Conservation (phyloP, 2,113 vertebrate species). For the Melanocharis versteri region DNA sequence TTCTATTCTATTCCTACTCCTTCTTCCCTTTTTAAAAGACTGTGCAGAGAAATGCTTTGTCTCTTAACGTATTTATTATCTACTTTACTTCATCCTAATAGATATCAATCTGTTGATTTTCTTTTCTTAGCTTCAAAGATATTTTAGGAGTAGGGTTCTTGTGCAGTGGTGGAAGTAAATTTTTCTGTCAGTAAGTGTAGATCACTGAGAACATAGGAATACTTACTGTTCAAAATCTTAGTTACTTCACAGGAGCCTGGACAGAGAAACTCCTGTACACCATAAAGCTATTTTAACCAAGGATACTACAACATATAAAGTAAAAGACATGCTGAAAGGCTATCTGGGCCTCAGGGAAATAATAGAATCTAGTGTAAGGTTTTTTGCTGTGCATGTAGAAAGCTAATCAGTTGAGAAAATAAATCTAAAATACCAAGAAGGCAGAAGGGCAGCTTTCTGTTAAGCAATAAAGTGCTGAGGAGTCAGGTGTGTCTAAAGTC, state of each 20-base stretch:
- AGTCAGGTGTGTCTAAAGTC: not conserved
- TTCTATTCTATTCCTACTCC: not conserved
- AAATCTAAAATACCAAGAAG: not conserved
- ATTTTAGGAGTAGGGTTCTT: not conserved
- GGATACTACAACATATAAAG: not conserved
- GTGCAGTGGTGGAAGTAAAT: not conserved
- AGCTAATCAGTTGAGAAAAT: not conserved
- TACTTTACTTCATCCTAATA: not conserved
- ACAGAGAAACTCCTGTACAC: not conserved
- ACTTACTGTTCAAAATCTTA: not conserved
- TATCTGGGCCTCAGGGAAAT: not conserved
- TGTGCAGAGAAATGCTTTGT: not conserved
- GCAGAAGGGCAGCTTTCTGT: not conserved
- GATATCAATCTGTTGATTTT: not conserved
- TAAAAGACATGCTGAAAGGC: not conserved
- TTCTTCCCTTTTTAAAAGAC: not conserved
- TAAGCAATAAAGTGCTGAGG: not conserved
- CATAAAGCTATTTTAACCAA: not conserved
- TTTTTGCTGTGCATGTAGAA: not conserved
- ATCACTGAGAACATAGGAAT: not conserved
- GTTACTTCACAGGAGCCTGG: not conserved
- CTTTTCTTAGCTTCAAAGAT: not conserved
- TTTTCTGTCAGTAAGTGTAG: not conserved
- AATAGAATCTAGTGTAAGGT: not conserved
- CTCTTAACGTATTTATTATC: not conserved